Conservation (phyloP, 2,113 vertebrate species). For the Panurus biarmicus region DNA sequence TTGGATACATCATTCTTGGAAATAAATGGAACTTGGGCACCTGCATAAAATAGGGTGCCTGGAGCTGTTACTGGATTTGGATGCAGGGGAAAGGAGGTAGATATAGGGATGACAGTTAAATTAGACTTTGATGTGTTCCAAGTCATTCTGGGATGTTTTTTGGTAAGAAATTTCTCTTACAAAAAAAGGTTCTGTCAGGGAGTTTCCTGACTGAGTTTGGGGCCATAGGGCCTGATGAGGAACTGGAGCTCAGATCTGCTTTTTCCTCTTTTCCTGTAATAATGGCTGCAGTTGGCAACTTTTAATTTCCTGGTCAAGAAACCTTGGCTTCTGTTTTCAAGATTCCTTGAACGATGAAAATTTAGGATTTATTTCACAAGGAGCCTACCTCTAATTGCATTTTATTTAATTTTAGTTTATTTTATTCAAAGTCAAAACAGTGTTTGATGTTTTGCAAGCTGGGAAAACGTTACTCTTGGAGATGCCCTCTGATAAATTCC, state of each 20-base stretch:
- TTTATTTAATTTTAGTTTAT: background rate
- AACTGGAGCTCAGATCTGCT: background rate
- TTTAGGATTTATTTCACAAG: background rate
- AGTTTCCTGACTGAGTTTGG: background rate
- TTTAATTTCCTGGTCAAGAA: background rate
- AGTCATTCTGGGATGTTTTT: fast-evolving
- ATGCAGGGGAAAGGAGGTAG: fast-evolving
- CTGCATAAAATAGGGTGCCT: background rate
- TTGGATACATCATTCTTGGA: background rate
- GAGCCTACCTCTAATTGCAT: background rate
- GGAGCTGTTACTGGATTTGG: background rate
- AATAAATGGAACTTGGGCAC: background rate
- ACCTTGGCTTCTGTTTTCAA: background rate
- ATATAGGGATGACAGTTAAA: background rate
- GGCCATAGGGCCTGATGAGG: background rate
- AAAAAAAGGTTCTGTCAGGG: background rate
- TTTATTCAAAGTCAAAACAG: background rate
- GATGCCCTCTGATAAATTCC: background rate
- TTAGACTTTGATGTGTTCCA: background rate
- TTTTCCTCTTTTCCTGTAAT: background rate
- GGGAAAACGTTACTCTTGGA: background rate
- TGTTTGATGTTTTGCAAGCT: background rate
- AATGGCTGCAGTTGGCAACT: background rate
- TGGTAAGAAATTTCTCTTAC: background rate
- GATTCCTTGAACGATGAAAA: background rate